Percentiles rank a stretch among this genome's conserved stretches.
phyloP scores from a whole-genome alignment of 2,113 vertebrate genomes.

The Chaetura pelagica region DNA sequence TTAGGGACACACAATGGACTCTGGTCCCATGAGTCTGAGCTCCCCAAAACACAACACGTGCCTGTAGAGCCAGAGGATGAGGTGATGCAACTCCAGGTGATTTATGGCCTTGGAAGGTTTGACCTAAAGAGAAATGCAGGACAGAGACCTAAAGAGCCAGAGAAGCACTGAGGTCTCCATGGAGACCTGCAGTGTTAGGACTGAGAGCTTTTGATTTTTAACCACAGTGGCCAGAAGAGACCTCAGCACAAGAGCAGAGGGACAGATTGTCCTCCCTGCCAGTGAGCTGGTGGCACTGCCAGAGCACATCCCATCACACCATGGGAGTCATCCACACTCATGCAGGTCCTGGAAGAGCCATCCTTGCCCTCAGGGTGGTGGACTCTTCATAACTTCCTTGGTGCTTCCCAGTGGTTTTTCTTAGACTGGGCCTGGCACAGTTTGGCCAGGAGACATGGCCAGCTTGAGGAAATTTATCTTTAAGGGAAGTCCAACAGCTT shows the following conservation, averaged over 20 bases:
- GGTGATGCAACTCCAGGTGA: not conserved
- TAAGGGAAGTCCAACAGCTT: not conserved
- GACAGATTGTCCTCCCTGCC: not conserved
- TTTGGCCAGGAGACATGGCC: not conserved
- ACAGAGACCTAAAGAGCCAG: not conserved
- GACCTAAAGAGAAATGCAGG: not conserved
- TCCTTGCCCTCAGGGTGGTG: not conserved
- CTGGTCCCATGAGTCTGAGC: not conserved
- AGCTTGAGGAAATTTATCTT: not conserved
- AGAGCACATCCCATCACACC: not conserved
- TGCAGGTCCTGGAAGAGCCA: not conserved
- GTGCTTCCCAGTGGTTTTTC: not conserved
- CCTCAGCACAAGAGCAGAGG: not conserved
- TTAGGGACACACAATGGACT: not conserved
- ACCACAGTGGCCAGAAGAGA: not conserved
- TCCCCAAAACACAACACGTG: not conserved
- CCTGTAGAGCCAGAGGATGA: not conserved
- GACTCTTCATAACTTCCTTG: not conserved
- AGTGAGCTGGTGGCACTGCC: accelerated
- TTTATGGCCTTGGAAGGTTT: not conserved
- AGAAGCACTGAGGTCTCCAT: not conserved
- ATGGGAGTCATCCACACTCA: not conserved
- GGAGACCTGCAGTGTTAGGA: not conserved
- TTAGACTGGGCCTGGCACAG: not conserved
- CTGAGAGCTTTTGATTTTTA: not conserved